phyloP scores from a whole-genome alignment of 2,797 vertebrate genomes.

The Steatocranus sp. region DNA sequence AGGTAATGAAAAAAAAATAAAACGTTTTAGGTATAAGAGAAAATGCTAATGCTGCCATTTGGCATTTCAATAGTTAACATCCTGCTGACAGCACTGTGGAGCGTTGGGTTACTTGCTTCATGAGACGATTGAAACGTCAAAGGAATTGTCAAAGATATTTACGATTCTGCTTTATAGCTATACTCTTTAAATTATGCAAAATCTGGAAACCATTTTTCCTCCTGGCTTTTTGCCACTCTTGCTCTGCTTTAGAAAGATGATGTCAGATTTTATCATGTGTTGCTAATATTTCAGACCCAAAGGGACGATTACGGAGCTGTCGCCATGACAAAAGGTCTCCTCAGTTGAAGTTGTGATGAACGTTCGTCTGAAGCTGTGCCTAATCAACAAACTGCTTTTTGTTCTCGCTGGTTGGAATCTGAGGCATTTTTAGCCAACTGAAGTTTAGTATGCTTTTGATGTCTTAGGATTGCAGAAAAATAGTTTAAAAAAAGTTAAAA shows the following conservation, averaged over 20 bases:
- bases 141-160: constrained; percentile 44
- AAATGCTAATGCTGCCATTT: not conserved
- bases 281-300: constrained; percentile 63
- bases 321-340: constrained; percentile 63
- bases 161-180: constrained; percentile 19
- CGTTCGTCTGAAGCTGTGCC: constrained; percentile 28
- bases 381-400: constrained; percentile 64
- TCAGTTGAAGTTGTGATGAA: constrained; percentile 14
- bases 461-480: not conserved
- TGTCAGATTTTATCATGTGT: constrained; percentile 68
- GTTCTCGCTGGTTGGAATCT: constrained; percentile 45
- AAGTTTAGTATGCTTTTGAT: not conserved
- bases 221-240: not conserved
- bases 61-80: constrained; percentile 4
- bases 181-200: constrained; percentile 41
- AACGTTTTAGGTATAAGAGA: not conserved
- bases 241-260: constrained; percentile 49
- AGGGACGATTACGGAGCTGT: constrained; percentile 51
- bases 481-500: not conserved
- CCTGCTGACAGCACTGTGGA: not conserved
- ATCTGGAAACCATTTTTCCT: constrained; percentile 65
- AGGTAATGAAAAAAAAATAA: not conserved
- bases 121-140: constrained; percentile 26
- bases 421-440: constrained; percentile 28
- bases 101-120: constrained; percentile 23